phyloP scores from a whole-genome alignment of 1,140 invertebrate genomes.

The Ostrea edulis region DNA sequence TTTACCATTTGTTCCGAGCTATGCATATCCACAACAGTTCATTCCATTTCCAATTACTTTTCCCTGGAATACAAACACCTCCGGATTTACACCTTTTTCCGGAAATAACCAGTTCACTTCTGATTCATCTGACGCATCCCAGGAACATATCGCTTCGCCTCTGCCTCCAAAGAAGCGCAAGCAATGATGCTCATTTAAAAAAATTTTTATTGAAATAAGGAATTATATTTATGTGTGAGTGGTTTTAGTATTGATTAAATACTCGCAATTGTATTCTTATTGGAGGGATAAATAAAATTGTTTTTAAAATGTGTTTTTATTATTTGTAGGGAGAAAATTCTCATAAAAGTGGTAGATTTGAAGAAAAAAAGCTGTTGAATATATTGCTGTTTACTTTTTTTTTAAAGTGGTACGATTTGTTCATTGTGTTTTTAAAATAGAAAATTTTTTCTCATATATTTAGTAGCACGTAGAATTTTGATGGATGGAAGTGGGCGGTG shows the following conservation, averaged over 20 bases:
- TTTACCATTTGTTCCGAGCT: neutral
- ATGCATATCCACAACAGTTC: neutral
- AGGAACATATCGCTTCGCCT: neutral
- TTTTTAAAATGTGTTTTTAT: neutral
- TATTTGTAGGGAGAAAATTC: neutral
- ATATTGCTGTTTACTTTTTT: too few relatives aligned
- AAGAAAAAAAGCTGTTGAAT: too few relatives aligned
- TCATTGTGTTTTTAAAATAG: neutral
- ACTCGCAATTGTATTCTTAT: too few relatives aligned
- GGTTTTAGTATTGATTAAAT: too few relatives aligned
- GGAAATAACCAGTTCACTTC: neutral
- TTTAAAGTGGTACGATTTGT: neutral
- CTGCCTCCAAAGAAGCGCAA: slow-evolving; percentile 11
- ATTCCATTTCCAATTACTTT: slow-evolving; percentile 2
- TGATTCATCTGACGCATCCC: neutral
- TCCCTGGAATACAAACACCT: neutral
- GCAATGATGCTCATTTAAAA: neutral
- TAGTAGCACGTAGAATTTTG: too few relatives aligned
- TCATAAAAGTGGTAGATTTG: too few relatives aligned
- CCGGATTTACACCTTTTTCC: neutral
- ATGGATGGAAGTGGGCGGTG: too few relatives aligned
- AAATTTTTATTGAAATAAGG: too few relatives aligned
- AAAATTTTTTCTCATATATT: too few relatives aligned
- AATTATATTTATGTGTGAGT: too few relatives aligned
- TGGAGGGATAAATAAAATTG: too few relatives aligned